phyloP scores from a whole-genome alignment of 2,113 vertebrate genomes.

The Oophaga pumilio region DNA sequence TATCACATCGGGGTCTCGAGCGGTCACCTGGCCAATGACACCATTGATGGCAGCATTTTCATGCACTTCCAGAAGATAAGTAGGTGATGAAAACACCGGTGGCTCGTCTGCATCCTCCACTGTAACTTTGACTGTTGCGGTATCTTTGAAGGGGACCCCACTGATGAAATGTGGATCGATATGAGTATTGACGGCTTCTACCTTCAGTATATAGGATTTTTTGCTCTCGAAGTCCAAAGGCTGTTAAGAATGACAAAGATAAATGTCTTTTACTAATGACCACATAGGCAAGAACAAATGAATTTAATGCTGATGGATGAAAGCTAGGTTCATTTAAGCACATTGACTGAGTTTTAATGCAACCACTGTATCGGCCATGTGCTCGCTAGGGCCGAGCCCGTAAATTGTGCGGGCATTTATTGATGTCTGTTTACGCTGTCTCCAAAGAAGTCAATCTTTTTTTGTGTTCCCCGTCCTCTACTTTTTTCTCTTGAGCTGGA shows the following conservation, averaged over 20 bases:
- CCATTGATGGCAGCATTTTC: constrained; percentile 91
- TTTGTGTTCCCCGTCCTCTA: constrained; percentile 63
- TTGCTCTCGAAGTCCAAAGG: constrained; percentile 93
- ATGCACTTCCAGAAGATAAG: constrained; percentile 89
- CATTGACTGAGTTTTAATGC: constrained; percentile 65
- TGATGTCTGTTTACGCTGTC: constrained; percentile 65
- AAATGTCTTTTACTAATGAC: constrained; percentile 72
- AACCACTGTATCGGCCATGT: constrained; percentile 58
- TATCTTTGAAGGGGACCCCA: constrained; percentile 90
- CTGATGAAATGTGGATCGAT: constrained; percentile 81
- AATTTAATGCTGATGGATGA: constrained; percentile 69
- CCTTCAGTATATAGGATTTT: constrained; percentile 88
- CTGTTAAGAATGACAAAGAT: constrained; percentile 79
- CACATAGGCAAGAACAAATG: constrained; percentile 68
- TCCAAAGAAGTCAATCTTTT: constrained; percentile 62
- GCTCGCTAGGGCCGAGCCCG: constrained; percentile 60
- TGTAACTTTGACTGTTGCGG: constrained; percentile 86
- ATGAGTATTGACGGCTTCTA: constrained; percentile 90
- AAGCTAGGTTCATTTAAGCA: constrained; percentile 63
- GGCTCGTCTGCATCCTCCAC: constrained; percentile 94
- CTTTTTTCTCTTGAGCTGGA: constrained; percentile 65
- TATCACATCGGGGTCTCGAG: constrained; percentile 84
- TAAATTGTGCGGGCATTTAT: constrained; percentile 65
- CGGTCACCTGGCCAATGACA: constrained; percentile 86
- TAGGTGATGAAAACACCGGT: constrained; percentile 85